Conservation (phyloP, 2,888 invertebrate species). For the Nebria brevicollis region DNA sequence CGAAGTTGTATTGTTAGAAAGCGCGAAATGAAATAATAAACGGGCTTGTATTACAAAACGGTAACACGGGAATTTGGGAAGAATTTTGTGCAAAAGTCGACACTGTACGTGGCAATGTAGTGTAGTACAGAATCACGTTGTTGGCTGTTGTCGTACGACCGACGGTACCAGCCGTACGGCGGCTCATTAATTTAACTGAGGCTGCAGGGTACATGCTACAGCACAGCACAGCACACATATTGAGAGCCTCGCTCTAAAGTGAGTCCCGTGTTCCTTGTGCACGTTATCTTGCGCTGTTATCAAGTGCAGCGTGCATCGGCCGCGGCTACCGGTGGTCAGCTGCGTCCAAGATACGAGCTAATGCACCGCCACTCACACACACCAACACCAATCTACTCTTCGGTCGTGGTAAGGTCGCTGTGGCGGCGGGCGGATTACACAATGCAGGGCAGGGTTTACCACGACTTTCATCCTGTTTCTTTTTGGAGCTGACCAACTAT, state of each 20-base stretch:
- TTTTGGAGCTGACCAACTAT: background rate
- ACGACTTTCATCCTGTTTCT: background rate
- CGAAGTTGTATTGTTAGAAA: too few relatives aligned
- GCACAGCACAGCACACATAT: background rate
- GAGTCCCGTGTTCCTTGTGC: slow-evolving; percentile 8
- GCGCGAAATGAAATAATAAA: too few relatives aligned
- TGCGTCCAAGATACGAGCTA: slow-evolving; percentile 38
- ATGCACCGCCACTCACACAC: slow-evolving; percentile 30
- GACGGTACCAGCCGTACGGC: background rate
- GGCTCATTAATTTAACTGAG: slow-evolving; percentile 7
- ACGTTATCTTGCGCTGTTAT: slow-evolving; percentile 15
- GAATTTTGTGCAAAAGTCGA: background rate
- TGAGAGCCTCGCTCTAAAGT: slow-evolving; percentile 8
- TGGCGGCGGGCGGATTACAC: slow-evolving; percentile 16
- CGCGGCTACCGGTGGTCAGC: slow-evolving; percentile 27
- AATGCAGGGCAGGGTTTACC: background rate
- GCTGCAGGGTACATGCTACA: background rate
- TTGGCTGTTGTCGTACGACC: background rate
- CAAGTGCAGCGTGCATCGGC: slow-evolving; percentile 20
- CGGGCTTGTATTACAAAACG: too few relatives aligned
- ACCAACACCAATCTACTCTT: background rate
- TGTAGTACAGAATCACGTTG: background rate
- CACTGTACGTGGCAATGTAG: background rate
- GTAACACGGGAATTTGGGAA: too few relatives aligned
- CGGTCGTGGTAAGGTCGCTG: background rate